Conservation (phyloP, 1,140 invertebrate species). For the Oscheius sp. region DNA sequence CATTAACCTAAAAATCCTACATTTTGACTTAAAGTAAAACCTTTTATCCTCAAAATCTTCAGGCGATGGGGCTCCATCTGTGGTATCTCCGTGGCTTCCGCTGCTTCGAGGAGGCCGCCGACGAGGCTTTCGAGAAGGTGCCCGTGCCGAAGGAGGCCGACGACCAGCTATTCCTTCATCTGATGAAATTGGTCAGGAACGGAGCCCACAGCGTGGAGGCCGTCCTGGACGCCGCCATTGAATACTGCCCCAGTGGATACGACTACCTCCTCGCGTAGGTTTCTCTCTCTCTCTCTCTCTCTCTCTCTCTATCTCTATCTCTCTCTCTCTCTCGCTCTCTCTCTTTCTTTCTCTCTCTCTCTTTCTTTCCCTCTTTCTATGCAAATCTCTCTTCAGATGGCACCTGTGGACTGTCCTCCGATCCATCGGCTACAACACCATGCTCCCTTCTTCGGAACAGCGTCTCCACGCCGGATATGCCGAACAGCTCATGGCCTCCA, state of each 20-base stretch:
- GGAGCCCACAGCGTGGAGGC: constrained; percentile 69
- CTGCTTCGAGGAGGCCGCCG: constrained; percentile 23
- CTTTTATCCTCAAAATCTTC: too few relatives aligned
- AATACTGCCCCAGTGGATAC: constrained; percentile 72
- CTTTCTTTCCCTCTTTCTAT: background rate
- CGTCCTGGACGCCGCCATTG: constrained; percentile 74
- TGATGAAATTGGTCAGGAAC: constrained; percentile 72
- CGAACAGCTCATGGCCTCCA: constrained; percentile 76
- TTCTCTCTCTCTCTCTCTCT: background rate
- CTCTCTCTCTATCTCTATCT: background rate
- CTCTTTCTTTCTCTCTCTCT: background rate
- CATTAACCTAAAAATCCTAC: too few relatives aligned
- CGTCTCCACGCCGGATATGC: constrained; percentile 74
- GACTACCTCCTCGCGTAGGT: constrained; percentile 78
- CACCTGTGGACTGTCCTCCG: constrained; percentile 72
- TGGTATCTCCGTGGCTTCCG: constrained; percentile 68
- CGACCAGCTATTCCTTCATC: constrained; percentile 64
- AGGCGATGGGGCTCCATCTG: constrained; percentile 74
- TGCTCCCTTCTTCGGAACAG: constrained; percentile 67
- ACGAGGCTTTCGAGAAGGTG: constrained; percentile 65
- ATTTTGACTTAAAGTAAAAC: too few relatives aligned
- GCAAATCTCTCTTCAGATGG: constrained; percentile 62
- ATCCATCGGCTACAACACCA: constrained; percentile 72
- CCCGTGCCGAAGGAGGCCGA: constrained; percentile 41
- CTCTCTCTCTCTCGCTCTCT: background rate